These are phyloP conservation scores for Stercorarius parasiticus DNA, from an alignment of 2,113 vertebrate genomes.

Conservation along the genomic window DNA sequence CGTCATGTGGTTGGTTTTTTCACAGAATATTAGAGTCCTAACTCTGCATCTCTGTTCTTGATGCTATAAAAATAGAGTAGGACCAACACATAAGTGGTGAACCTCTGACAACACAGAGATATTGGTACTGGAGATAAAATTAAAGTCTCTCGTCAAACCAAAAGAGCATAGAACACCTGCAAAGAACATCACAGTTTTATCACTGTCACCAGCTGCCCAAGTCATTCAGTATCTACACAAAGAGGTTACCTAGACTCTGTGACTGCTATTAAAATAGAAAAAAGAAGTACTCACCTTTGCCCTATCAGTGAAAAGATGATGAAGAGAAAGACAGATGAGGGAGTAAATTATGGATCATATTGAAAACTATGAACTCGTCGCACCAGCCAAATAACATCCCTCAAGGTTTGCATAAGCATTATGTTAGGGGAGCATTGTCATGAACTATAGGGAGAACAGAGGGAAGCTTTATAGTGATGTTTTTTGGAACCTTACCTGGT, in stretches of 20 bases:
- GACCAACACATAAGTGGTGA: background rate
- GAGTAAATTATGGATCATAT: background rate
- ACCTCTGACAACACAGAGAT: background rate
- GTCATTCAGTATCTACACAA: background rate
- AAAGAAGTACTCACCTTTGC: background rate
- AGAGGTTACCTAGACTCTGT: background rate
- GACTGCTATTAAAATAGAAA: background rate
- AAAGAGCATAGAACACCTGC: background rate
- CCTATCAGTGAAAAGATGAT: background rate
- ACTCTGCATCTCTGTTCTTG: background rate
- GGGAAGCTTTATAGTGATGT: background rate
- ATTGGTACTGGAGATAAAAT: background rate
- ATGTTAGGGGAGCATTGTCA: background rate
- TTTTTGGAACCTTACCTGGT: background rate
- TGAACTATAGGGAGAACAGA: fast-evolving
- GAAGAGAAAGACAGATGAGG: background rate
- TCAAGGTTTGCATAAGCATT: background rate
- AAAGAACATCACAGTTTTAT: background rate
- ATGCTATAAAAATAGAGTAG: background rate
- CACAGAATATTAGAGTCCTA: background rate
- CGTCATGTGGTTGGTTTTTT: fast-evolving
- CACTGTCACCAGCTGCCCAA: background rate
- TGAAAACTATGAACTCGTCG: background rate
- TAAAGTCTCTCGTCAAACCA: background rate
- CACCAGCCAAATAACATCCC: background rate